These are phyloP conservation scores for Agrotis ipsilon DNA, from an alignment of 2,888 invertebrate species.

Conservation along the genomic window DNA sequence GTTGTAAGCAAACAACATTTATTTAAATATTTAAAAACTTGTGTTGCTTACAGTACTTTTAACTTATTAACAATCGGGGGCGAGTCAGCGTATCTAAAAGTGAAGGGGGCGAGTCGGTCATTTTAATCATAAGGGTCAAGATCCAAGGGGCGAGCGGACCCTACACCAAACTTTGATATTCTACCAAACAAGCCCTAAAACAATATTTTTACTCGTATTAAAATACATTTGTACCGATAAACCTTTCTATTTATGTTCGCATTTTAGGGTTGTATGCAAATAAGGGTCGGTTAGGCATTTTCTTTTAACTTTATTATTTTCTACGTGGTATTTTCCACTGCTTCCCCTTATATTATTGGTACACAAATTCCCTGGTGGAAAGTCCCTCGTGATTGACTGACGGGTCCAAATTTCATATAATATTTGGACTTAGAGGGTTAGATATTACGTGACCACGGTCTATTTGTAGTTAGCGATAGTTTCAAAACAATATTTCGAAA, in stretches of 20 bases:
- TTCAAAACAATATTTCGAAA: constrained; percentile 46
- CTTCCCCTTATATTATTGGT: constrained; percentile 59
- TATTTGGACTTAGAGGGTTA: constrained; percentile 58
- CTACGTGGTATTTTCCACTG: constrained; percentile 50
- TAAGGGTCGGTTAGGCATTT: constrained; percentile 63
- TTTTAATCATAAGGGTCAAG: too few relatives aligned
- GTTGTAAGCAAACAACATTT: too few relatives aligned
- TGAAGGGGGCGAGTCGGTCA: too few relatives aligned
- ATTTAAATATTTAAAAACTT: too few relatives aligned
- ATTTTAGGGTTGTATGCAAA: constrained; percentile 67
- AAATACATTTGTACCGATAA: constrained; percentile 63
- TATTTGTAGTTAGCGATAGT: constrained; percentile 40
- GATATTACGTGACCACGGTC: constrained; percentile 45
- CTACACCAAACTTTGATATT: too few relatives aligned
- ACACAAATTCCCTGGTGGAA: constrained; percentile 72
- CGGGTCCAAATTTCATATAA: constrained; percentile 67
- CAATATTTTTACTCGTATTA: constrained; percentile 61
- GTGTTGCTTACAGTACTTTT: too few relatives aligned
- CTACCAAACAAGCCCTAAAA: constrained; percentile 55
- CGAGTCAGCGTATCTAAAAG: too few relatives aligned
- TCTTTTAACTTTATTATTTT: constrained; percentile 71
- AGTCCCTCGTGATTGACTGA: constrained; percentile 72
- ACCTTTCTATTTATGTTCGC: constrained; percentile 63
- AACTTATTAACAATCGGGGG: too few relatives aligned
- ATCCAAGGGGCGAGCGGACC: too few relatives aligned